Conservation (phyloP, 2,797 vertebrate genomes). For the Erpetoichthys calabaricus region DNA sequence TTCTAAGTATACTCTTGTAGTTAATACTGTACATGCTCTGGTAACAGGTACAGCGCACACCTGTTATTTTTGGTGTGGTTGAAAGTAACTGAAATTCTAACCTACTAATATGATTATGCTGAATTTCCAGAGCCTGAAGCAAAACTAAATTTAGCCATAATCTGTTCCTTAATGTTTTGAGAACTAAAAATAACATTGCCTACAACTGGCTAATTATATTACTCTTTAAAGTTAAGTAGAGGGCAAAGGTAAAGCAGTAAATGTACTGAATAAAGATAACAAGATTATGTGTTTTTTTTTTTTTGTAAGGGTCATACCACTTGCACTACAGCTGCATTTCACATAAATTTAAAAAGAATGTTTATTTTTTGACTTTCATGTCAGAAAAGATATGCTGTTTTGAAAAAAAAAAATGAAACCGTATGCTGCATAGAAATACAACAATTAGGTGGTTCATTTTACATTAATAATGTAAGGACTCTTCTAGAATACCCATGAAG, state of each 20-base stretch:
- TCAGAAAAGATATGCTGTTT: too few species aligned
- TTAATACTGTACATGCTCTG: too few species aligned
- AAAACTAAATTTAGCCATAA: conserved; percentile 64
- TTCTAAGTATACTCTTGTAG: too few species aligned
- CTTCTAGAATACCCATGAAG: too few species aligned
- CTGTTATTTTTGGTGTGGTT: conserved; percentile 24
- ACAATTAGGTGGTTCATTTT: too few species aligned
- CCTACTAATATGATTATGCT: conserved; percentile 61
- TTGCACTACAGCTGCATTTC: not conserved
- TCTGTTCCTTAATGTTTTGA: conserved; percentile 68
- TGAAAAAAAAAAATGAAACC: too few species aligned
- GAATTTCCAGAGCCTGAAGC: conserved; percentile 44
- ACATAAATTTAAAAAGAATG: not conserved
- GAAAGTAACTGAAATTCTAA: conserved; percentile 56
- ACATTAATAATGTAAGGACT: too few species aligned
- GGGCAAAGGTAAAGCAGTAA: conserved; percentile 43
- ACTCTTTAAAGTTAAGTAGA: conserved; percentile 31
- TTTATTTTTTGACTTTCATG: not conserved
- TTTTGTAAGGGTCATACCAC: not conserved
- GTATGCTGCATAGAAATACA: too few species aligned
- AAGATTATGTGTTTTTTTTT: conserved; percentile 22
- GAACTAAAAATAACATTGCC: conserved; percentile 55
- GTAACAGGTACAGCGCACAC: too few species aligned
- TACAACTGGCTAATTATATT: conserved; percentile 49
- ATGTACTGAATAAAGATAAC: conserved; percentile 36